These are phyloP conservation scores for Spongia lamella DNA, from an alignment of 37 sponge, comb jelly and placozoan species.

Conservation along the genomic window DNA sequence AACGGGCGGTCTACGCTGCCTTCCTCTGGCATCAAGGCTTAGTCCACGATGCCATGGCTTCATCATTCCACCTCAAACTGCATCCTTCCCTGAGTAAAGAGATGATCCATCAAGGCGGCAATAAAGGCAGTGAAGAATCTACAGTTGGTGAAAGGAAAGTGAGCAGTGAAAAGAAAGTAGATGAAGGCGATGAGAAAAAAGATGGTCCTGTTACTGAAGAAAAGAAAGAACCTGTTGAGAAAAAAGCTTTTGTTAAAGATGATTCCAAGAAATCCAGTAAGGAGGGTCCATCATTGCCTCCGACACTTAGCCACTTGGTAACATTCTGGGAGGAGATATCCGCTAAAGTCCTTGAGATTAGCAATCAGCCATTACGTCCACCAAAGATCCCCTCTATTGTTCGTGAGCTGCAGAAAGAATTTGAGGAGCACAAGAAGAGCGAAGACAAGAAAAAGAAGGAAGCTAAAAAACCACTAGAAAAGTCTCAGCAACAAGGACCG, in stretches of 20 bases:
- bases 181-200: conserved; percentile 26
- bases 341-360: conserved; percentile 43
- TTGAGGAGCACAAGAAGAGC: conserved; percentile 68
- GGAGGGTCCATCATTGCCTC: conserved; percentile 35
- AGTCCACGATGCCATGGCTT: conserved; percentile 89
- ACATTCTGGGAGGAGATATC: conserved; percentile 85
- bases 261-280: neutral
- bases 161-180: conserved; percentile 31
- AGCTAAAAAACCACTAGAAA: conserved; percentile 43
- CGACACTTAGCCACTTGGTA: conserved; percentile 76
- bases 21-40: conserved; percentile 95
- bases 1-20: conserved; percentile 89
- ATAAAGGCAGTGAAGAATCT: neutral
- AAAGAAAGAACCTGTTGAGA: neutral
- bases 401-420: conserved; percentile 56
- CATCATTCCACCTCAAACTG: conserved; percentile 90
- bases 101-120: neutral
- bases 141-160: neutral
- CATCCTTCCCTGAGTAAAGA: conserved; percentile 72
- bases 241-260: neutral
- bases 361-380: conserved; percentile 35
- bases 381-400: conserved; percentile 51
- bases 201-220: conserved; percentile 1
- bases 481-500: conserved; percentile 1
- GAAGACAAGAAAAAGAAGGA: conserved; percentile 63